Base-by-base conservation (phyloP, 1,140 invertebrate species). In the Danaus melanippus region DNA sequence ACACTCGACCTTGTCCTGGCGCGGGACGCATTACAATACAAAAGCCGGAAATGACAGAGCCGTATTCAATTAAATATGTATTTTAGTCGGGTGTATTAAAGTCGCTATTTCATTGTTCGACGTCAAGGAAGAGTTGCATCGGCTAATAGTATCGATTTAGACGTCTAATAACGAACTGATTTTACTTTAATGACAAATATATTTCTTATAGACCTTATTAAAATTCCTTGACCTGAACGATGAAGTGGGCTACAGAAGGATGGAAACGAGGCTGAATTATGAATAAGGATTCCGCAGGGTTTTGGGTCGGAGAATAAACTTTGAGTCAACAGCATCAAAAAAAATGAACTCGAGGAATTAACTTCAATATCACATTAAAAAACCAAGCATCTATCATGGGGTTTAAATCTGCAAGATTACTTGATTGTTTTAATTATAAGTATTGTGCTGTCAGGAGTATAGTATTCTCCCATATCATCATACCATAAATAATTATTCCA, bases 31-130 rank as follows among this genome's bases (percentile, higher is more conserved):
- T 73, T 78, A 79, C 73, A 76, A 79, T 73, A 80, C 72, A 80
- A 81, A 80, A 76, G 80, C 72, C 73, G 72, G 69, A 84, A 79
- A 78, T 74, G 73, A 71, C 69, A 67, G 51, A 48, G 61, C 50
- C 52, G 43, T 61, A 42, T 48, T 44, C 71, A 79, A 76, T 81
- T 79, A 72, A 83, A 73, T 77, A 63, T 76, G 62, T 62, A 69
- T 71, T 73, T 63, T 84, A 80, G 41, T 12, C 21, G 53, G 32
- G 53, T 45, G 53, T 1, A 39, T 12, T 66, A 66, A 53, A 62
- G 66, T 46, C 58, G 51, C 10, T 43, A 51, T 57, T 64, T 21
- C 46, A 41, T 66, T 62, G 44, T 10, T 10, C 12, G 10, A n/a
- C 17, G 32, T 53, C 46, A 50, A 66, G 64, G 56, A 61, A 57